phyloP scores from a whole-genome alignment of 1,140 invertebrate species.

The Drosophila prosaltans region DNA sequence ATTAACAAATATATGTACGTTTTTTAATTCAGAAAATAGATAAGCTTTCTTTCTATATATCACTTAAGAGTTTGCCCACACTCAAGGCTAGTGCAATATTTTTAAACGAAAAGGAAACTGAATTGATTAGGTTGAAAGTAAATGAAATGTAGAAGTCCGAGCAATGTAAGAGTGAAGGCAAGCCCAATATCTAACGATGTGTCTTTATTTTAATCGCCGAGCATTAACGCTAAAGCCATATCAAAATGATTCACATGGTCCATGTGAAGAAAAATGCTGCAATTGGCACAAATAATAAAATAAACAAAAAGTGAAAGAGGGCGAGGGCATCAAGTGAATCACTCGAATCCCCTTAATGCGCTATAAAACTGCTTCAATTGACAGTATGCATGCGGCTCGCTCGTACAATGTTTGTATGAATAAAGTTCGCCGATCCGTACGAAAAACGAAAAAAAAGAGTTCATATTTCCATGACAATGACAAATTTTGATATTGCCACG shows the following conservation, averaged over 20 bases:
- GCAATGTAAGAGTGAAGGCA: neutral
- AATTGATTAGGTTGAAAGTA: too few relatives aligned
- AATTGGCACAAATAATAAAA: conserved; percentile 9
- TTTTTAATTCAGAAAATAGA: too few relatives aligned
- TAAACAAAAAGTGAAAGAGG: neutral
- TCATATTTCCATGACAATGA: conserved; percentile 5
- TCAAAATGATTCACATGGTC: conserved; percentile 8
- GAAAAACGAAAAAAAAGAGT: neutral
- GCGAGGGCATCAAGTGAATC: conserved; percentile 3
- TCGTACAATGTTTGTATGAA: neutral
- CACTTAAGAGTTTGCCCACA: too few relatives aligned
- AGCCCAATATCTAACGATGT: neutral
- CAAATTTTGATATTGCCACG: neutral
- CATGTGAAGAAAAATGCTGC: conserved; percentile 3
- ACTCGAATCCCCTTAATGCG: conserved; percentile 1
- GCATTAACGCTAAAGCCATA: neutral
- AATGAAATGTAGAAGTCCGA: too few relatives aligned
- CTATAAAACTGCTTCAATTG: conserved; percentile 13
- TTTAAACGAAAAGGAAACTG: too few relatives aligned
- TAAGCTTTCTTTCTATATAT: too few relatives aligned
- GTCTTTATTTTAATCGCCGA: neutral
- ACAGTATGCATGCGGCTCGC: neutral
- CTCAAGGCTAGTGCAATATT: too few relatives aligned
- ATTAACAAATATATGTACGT: too few relatives aligned
- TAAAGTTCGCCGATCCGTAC: neutral